Evolutionary conservation across 2,113 vertebrate species (phyloP).

Genomic region (Seriola aureovittata): DNA sequence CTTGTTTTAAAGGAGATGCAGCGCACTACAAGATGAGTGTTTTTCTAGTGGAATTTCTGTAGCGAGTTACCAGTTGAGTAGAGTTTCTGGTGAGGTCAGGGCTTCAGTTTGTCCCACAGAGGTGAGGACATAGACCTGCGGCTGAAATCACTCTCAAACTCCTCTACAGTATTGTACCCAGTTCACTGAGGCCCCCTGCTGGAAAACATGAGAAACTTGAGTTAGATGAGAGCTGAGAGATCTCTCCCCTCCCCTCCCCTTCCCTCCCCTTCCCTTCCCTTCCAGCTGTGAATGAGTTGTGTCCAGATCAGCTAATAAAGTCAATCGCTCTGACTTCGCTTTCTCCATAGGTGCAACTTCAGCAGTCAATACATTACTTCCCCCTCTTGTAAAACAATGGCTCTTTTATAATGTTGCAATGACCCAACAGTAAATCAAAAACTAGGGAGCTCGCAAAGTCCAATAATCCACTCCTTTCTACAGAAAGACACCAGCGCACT

Average conservation of each 20-base stretch:
- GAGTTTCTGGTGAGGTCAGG: not conserved
- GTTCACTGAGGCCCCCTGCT: conserved; percentile 81
- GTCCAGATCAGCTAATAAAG: conserved; percentile 75
- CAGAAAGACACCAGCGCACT: conserved; percentile 71
- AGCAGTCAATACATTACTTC: conserved; percentile 72
- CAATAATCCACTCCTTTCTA: conserved; percentile 80
- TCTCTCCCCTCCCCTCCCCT: not conserved
- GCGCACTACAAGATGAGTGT: conserved; percentile 19
- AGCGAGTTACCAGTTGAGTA: not conserved
- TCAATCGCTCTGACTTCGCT: conserved; percentile 45
- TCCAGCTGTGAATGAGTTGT: conserved; percentile 61
- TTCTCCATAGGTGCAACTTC: conserved; percentile 55
- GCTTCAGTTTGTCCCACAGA: conserved; percentile 24
- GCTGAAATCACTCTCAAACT: not conserved
- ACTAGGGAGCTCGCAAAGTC: conserved; percentile 67
- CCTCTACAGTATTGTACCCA: conserved; percentile 9
- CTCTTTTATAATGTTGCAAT: conserved; percentile 77
- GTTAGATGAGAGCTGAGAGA: conserved; percentile 1
- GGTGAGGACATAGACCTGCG: conserved; percentile 19
- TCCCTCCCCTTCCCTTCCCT: not conserved
- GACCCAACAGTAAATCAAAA: conserved; percentile 83
- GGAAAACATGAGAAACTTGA: conserved; percentile 41
- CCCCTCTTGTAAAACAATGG: conserved; percentile 80
- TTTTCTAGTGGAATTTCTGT: not conserved
- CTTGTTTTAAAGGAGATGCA: conserved; percentile 14